Base-by-base conservation (phyloP, 2,797 vertebrate species). In the Lutjanus argentimaculatus region DNA sequence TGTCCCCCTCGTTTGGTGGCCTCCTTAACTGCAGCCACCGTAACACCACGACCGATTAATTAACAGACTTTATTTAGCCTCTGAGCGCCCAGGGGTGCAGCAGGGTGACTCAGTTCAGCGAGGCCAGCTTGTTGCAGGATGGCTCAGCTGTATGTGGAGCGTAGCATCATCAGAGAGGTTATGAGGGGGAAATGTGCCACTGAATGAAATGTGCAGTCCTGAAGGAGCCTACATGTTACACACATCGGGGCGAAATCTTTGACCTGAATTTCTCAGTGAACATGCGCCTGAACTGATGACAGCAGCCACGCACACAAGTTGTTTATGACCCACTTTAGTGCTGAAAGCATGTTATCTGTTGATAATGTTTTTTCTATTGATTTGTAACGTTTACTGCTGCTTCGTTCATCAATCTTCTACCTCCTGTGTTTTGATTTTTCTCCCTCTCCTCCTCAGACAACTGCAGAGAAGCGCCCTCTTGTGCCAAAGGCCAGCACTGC, bases 401-500 rank as follows among this genome's bases (percentile, higher is more conserved):
- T 25, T 40, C 53, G 15, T 52, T 45, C 16, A 0, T 25, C 15
- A 36, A 36, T 36, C 45, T 49, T 57, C 40, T 19, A 3, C 46
- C 7, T 52, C 19, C 2, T 1, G 6, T 51, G 2, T 62, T 48
- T 53, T 64, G 6, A 1, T 61, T 9, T 58, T 9, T 64, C n/a
- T 62, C 62, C 22, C 36, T 63, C 22, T 42, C 72, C 42, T 63
- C 53, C 63, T 21, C 67, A 95, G 92, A 69, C 87, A 1, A 86
- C 86, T 62, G 83, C 86, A 83, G 97, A 98, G 56, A 98, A 95
- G 93, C 94, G 94, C 53, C 90, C 93, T n/a, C 92, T 91, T 0
- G 95, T 96, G 36, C 92, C 97, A 55, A 98, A 97, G 91, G 67
- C 92, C 8, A 79, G 88, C 1, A 85, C 92, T 0, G 72, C 94